Percentiles rank a stretch among this genome's conserved stretches.
These are phyloP conservation scores for Chamaetylas fuelleborni DNA, from an alignment of 2,113 vertebrate genomes.

Conservation along the genomic window DNA sequence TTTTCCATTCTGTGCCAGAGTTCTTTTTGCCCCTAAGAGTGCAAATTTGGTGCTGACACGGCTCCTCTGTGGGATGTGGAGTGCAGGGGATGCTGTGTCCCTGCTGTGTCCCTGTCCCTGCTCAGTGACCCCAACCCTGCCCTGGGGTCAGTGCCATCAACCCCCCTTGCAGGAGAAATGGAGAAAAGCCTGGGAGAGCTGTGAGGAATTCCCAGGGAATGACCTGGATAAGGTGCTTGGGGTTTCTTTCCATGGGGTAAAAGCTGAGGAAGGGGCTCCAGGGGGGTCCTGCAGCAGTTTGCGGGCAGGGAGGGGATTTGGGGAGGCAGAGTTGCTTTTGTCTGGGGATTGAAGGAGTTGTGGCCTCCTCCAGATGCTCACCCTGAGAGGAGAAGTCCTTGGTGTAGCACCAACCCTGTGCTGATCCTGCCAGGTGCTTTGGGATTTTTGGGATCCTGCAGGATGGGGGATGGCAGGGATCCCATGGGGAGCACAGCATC, in stretches of 20 bases:
- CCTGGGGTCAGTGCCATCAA: rapidly evolving
- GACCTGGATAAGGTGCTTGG: rapidly evolving
- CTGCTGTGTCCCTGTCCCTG: neutral
- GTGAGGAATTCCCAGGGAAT: neutral
- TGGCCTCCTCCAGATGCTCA: neutral
- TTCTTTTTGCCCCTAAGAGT: rapidly evolving
- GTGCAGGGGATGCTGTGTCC: rapidly evolving
- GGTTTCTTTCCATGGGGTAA: too few relatives aligned
- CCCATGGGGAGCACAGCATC: neutral
- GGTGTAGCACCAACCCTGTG: too few relatives aligned
- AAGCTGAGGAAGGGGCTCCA: rapidly evolving
- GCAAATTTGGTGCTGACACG: neutral
- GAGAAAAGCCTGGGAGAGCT: too few relatives aligned
- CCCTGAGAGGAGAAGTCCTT: too few relatives aligned
- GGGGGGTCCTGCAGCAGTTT: neutral
- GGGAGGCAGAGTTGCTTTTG: rapidly evolving
- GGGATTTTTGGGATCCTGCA: neutral
- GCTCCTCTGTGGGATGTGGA: rapidly evolving
- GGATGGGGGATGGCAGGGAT: neutral
- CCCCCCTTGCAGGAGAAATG: rapidly evolving
- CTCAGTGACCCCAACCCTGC: rapidly evolving
- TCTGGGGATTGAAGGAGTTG: neutral
- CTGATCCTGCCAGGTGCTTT: neutral
- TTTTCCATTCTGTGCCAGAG: rapidly evolving
- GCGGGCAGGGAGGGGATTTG: neutral